These are phyloP conservation scores for Antheraea yamamai DNA, from an alignment of 2,888 invertebrate species.

Conservation along the genomic window DNA sequence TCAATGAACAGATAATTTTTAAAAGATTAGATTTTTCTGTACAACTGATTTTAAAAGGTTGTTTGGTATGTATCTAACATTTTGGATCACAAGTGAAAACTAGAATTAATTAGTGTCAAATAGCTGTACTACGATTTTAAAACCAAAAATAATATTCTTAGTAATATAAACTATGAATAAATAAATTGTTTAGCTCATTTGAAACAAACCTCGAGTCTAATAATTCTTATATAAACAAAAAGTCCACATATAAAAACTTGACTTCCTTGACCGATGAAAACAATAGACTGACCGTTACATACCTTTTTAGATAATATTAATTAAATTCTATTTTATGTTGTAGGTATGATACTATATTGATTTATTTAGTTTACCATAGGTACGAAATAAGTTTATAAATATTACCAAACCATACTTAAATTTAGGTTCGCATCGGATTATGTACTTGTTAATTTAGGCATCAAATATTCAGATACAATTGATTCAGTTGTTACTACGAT, in stretches of 20 bases:
- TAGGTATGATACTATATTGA: too few relatives aligned
- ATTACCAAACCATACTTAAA: background rate
- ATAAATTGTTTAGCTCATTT: background rate
- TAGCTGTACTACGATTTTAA: background rate
- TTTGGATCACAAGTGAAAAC: background rate
- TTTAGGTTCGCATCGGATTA: background rate
- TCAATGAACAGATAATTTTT: too few relatives aligned
- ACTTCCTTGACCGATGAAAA: constrained; percentile 18
- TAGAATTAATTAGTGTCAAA: background rate
- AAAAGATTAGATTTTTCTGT: background rate
- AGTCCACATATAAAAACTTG: constrained; percentile 4
- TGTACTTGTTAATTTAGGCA: background rate
- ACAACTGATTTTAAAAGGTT: background rate
- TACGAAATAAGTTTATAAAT: background rate
- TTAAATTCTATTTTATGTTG: too few relatives aligned
- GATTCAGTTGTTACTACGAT: too few relatives aligned
- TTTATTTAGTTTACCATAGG: background rate
- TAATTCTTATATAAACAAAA: constrained; percentile 1
- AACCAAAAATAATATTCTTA: background rate
- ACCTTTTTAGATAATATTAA: constrained; percentile 16
- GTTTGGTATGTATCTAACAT: background rate
- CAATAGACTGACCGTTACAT: constrained; percentile 14
- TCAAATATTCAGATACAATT: background rate
- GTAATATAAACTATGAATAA: background rate
- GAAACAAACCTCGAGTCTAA: background rate